Conservation (phyloP, 2,113 vertebrate genomes). For the Anoplopoma fimbria region DNA sequence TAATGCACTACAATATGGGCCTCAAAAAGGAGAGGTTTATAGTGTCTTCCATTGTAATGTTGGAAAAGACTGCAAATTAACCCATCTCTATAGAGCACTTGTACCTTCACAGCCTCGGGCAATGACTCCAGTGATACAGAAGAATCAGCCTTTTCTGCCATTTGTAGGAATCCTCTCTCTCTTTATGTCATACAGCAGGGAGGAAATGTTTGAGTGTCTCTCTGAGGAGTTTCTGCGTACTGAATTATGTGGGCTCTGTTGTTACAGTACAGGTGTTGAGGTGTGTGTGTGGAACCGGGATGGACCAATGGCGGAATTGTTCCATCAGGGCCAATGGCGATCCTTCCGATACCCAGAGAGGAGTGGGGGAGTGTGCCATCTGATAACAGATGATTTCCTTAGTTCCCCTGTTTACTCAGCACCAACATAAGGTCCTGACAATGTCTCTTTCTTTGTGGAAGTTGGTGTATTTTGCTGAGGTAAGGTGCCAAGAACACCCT, state of each 20-base stretch:
- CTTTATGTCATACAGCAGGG: neutral
- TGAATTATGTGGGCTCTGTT: neutral
- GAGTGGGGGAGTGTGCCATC: neutral
- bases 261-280: neutral
- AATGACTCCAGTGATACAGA: constrained; percentile 27
- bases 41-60: neutral
- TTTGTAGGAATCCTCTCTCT: neutral
- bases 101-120: constrained; percentile 28
- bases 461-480: neutral
- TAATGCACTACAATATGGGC: neutral
- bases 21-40: neutral
- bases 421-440: neutral
- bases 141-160: constrained; percentile 29
- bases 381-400: neutral
- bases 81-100: constrained; percentile 21
- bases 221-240: neutral
- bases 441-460: neutral
- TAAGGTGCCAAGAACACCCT: neutral
- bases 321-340: neutral
- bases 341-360: neutral
- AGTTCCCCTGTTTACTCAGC: neutral
- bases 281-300: neutral
- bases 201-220: neutral
- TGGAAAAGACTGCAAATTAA: constrained; percentile 5
- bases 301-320: neutral